These are phyloP conservation scores for Tadarida brasiliensis DNA, from an alignment of 2,797 vertebrate species.

Conservation along the genomic window DNA sequence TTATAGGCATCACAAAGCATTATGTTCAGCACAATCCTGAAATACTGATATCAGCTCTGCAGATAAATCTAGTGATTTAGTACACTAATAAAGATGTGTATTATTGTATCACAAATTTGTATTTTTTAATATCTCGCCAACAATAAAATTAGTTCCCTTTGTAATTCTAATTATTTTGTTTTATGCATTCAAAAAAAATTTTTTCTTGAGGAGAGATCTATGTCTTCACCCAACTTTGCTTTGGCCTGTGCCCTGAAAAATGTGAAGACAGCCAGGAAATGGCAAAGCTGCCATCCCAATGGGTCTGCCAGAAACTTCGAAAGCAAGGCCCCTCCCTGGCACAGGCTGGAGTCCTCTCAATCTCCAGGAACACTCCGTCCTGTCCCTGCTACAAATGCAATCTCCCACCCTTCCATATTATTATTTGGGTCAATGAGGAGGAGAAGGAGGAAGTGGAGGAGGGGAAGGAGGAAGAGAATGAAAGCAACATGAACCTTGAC, in stretches of 20 bases:
- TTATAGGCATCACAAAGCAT: not conserved
- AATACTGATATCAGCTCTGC: not conserved
- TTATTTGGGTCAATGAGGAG: not conserved
- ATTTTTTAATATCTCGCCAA: not conserved
- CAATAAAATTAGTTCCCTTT: not conserved
- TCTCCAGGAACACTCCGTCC: not conserved
- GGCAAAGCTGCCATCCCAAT: not conserved
- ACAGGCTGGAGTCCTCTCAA: not conserved
- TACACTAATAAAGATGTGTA: not conserved
- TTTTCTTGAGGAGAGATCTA: not conserved
- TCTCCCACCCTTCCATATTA: not conserved
- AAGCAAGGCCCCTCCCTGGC: not conserved
- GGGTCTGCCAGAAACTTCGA: not conserved
- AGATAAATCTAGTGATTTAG: not conserved
- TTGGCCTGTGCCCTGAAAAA: not conserved
- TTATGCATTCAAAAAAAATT: not conserved
- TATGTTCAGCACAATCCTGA: not conserved
- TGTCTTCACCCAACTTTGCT: not conserved
- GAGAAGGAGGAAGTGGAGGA: not conserved
- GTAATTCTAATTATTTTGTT: slow-evolving; percentile 2
- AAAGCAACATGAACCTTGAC: not conserved
- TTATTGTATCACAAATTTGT: not conserved
- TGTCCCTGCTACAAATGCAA: fast-evolving
- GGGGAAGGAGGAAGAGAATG: too few relatives aligned
- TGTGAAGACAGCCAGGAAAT: not conserved